Conservation (phyloP, 2,888 invertebrate species). For the Heliconius sara region DNA sequence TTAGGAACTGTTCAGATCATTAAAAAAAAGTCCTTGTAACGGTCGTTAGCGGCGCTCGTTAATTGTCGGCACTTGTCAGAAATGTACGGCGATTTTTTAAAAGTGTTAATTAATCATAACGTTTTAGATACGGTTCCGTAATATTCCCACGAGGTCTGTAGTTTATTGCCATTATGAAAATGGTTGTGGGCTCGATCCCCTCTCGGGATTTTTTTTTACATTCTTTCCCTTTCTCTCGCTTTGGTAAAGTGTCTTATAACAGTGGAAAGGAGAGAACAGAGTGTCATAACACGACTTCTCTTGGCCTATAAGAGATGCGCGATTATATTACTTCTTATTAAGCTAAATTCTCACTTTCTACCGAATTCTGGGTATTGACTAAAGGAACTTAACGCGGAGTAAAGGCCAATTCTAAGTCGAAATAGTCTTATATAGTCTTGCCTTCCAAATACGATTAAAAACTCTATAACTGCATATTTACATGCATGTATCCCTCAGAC, state of each 20-base stretch:
- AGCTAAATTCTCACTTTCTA: no score
- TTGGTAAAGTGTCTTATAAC: no score
- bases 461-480: not conserved
- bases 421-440: not conserved
- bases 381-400: no score
- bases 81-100: slow-evolving; percentile 4
- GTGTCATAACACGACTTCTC: no score
- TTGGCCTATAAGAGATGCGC: no score
- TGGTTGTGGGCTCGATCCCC: not conserved
- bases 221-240: no score
- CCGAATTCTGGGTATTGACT: no score
- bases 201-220: no score
- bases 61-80: not conserved
- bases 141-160: not conserved
- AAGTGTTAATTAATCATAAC: slow-evolving; percentile 13
- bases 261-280: no score
- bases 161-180: not conserved
- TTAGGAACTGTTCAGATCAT: slow-evolving; percentile 16
- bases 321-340: no score
- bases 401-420: not conserved
- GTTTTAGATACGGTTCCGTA: not conserved
- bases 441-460: not conserved
- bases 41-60: slow-evolving; percentile 13
- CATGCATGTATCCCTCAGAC: not conserved
- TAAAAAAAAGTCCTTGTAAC: slow-evolving; percentile 11